Percentiles rank a stretch among this genome's conserved stretches.
These are phyloP conservation scores for Heterotis niloticus DNA, from an alignment of 2,113 vertebrate species.

Conservation along the genomic window DNA sequence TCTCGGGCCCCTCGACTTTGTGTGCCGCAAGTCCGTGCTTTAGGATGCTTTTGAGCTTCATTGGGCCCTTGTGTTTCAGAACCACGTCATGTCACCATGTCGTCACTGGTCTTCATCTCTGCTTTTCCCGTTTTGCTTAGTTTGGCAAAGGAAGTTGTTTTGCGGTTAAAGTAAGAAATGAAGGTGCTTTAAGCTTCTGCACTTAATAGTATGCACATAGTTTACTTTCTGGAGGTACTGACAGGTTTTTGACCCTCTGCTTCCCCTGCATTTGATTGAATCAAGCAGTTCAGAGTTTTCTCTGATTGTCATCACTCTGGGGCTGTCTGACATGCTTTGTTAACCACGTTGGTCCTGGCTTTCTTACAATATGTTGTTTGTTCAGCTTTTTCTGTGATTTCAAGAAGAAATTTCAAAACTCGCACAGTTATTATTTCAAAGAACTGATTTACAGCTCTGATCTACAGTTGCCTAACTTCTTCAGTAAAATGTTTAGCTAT, in stretches of 20 bases:
- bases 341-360: not conserved
- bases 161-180: not conserved
- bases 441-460: not conserved
- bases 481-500: not conserved
- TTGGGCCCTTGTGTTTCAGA: too few relatives aligned
- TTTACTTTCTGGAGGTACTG: not conserved
- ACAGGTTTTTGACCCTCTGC: not conserved
- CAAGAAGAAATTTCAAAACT: too few relatives aligned
- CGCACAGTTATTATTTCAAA: too few relatives aligned
- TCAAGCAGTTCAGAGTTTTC: not conserved
- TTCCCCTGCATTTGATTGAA: not conserved
- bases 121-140: too few relatives aligned
- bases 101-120: not conserved
- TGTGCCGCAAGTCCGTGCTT: too few relatives aligned
- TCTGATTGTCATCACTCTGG: not conserved
- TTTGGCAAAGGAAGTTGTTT: not conserved
- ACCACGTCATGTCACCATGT: too few relatives aligned
- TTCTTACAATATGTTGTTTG: not conserved
- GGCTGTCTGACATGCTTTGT: not conserved
- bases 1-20: not conserved
- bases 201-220: too few relatives aligned
- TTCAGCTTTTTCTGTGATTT: not conserved
- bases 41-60: too few relatives aligned
- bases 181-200: not conserved
- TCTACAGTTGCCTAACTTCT: not conserved